phyloP scores from a whole-genome alignment of 2,888 invertebrate species.

The Synergus gifuensis region DNA sequence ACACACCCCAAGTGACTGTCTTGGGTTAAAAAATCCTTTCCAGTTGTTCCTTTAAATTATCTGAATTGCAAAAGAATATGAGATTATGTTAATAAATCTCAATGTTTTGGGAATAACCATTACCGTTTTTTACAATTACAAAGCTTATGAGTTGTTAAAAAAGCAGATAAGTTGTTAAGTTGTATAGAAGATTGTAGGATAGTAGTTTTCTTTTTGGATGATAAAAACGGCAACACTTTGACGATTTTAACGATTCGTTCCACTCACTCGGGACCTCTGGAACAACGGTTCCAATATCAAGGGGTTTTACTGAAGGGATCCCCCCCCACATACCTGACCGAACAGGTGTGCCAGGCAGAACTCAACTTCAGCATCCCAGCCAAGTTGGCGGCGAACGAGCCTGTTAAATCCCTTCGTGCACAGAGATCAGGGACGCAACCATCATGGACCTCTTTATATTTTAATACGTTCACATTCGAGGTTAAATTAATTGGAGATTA shows the following conservation, averaged over 20 bases:
- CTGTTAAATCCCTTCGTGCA: constrained; percentile 23
- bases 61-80: no score
- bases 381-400: constrained; percentile 32
- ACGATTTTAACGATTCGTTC: constrained; percentile 25
- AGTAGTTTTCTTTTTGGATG: not conserved
- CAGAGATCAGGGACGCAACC: constrained; percentile 25
- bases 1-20: no score
- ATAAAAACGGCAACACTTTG: constrained; percentile 28
- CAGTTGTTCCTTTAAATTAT: no score
- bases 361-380: constrained; percentile 31
- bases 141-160: no score
- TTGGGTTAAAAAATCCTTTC: no score
- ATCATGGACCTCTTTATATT: not conserved
- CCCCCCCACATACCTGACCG: constrained; percentile 28
- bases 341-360: constrained; percentile 33
- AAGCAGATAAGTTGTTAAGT: constrained; percentile 13
- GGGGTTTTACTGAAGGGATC: constrained; percentile 28
- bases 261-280: constrained; percentile 29
- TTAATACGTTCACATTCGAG: not conserved
- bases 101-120: not conserved
- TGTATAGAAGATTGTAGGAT: not conserved
- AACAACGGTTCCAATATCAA: constrained; percentile 18
- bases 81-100: not conserved
- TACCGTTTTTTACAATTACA: not conserved
- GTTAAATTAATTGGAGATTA: not conserved